Base-by-base conservation (phyloP, 2,888 invertebrate species). In the Mellilla xanthometata region DNA sequence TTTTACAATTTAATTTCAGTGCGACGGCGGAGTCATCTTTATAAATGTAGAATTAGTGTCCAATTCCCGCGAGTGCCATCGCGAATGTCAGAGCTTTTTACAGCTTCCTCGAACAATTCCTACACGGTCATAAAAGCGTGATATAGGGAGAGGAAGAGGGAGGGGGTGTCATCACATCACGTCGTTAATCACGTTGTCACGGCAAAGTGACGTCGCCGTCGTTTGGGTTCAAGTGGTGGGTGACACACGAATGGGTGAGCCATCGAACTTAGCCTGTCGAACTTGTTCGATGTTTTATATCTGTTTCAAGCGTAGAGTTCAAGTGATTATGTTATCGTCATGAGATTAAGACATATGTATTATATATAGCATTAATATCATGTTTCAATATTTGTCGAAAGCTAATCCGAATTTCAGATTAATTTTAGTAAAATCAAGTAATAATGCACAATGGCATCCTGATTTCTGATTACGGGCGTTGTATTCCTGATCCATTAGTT, bases 141-240 rank as follows among this genome's bases (percentile, higher is more conserved):
- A 39, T 26, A 26, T 1, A 8, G 19, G 29, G 24, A 26, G 24
- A 29, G 9, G 30, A 8, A 15, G 27, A 13, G 30, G 22, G 12
- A 6, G 19, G 32, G 36, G 41, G 70, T 62, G 63, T 69, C 76
- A 72, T 62, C 65, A 64, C 65, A 66, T 53, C 36, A 19, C 29
- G 23, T 81, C 84, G 76, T 86, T 78, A 81, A 85, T 86, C 83
- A 85, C 69, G 60, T 58, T 76, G 83, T 80, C 81, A 71, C 57
- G 72, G 61, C 49, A 45, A 52, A 52, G 67, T 78, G 75, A 79
- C 73, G 68, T 69, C 67, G 70, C 56, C 60, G 66, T 55, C 61
- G 58, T 66, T 74, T 61, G 58, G 62, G 65, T 78, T 24, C 12
- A 32, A 44, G 44, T 10, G 7, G 31, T 23, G 27, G 7, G 26